Evolutionary conservation across 2,113 vertebrate genomes (phyloP).

Genomic region (Thunnus thynnus): DNA sequence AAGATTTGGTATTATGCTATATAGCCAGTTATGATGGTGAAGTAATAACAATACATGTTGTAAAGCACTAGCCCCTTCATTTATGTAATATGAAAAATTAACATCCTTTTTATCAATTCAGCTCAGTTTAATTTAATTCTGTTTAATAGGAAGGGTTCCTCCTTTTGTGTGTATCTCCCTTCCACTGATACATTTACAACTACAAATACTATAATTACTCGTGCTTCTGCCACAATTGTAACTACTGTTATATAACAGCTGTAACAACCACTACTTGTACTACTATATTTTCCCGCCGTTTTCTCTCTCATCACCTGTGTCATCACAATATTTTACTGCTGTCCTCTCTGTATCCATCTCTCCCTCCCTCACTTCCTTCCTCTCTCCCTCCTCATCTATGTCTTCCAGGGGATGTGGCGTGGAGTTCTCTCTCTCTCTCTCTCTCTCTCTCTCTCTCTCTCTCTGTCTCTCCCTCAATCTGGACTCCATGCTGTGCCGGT

Average conservation of each 20-base stretch:
- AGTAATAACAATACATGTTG: no score
- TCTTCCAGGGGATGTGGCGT: slow-evolving; percentile 69
- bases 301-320: slow-evolving; percentile 54
- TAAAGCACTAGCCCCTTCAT: no score
- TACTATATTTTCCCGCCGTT: slow-evolving; percentile 8
- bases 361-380: slow-evolving; percentile 31
- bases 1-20: no score
- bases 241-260: not conserved
- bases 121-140: no score
- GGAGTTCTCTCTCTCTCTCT: slow-evolving; percentile 67
- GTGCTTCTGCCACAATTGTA: not conserved
- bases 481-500: slow-evolving; percentile 78
- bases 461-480: slow-evolving; percentile 75
- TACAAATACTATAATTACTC: not conserved
- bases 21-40: not conserved
- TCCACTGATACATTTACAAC: no score
- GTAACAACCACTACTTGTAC: not conserved
- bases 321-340: slow-evolving; percentile 45
- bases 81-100: no score
- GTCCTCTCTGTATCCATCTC: slow-evolving; percentile 34
- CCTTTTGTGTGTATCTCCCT: no score
- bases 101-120: no score
- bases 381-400: slow-evolving; percentile 45
- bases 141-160: no score
- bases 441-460: slow-evolving; percentile 49